A percentile compares a stretch with the other conserved stretches of the same genome.
phyloP scores from a whole-genome alignment of 2,797 vertebrate genomes.

The Nannoperca australis region DNA sequence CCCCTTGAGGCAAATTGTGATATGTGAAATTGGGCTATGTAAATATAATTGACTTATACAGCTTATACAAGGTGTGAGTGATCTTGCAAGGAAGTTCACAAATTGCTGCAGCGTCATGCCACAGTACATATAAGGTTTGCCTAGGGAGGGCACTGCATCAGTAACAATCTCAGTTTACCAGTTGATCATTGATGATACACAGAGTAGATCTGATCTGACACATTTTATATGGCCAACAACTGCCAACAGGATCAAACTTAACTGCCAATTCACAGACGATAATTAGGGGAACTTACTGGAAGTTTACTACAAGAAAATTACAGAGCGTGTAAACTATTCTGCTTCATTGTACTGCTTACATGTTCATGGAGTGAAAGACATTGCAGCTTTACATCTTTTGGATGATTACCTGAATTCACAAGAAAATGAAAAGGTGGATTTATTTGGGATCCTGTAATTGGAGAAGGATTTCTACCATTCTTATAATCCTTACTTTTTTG shows the following conservation, averaged over 20 bases:
- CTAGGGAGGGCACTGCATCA: constrained; percentile 51
- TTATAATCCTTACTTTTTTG: constrained; percentile 29
- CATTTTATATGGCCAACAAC: constrained; percentile 12
- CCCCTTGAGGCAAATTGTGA: too few relatives aligned
- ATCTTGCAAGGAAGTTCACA: too few relatives aligned
- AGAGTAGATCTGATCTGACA: constrained; percentile 1
- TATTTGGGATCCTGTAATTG: constrained; percentile 27
- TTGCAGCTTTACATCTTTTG: constrained; percentile 15
- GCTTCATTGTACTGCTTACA: neutral
- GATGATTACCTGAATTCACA: constrained; percentile 14
- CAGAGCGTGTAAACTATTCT: neutral
- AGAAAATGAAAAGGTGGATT: constrained; percentile 58
- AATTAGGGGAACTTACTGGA: neutral
- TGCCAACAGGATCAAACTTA: neutral
- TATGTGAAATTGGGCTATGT: too few relatives aligned
- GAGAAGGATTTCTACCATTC: constrained; percentile 40
- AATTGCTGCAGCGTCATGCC: neutral
- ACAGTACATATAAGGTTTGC: constrained; percentile 50
- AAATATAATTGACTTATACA: too few relatives aligned
- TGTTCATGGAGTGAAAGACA: constrained; percentile 15
- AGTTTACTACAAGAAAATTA: constrained; percentile 5
- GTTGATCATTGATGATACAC: constrained; percentile 54
- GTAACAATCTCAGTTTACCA: constrained; percentile 28
- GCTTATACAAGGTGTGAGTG: constrained; percentile 43
- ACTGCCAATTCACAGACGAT: neutral